Evolutionary conservation across 2,888 invertebrate species (phyloP), one percentile per base, ranked within the genome.

Genomic region (Tiliacea citrago): DNA sequence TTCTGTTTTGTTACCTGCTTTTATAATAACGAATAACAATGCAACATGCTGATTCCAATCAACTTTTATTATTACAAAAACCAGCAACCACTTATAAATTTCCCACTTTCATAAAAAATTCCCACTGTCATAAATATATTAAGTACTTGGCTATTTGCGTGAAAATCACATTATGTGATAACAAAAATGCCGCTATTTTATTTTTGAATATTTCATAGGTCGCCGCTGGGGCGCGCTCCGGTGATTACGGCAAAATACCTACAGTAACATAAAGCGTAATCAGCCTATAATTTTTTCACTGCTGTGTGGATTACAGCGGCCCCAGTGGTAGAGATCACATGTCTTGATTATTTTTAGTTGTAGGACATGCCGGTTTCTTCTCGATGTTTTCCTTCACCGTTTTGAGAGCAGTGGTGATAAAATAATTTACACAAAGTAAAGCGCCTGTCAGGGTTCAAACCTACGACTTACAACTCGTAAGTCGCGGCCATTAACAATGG

Each of bases 191-290:
- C 72, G 84, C 89, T 90, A 88, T 86, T 90, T 88, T 88, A 88
- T 92, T 92, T 92, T 92, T 93, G 89, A 92, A 93, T 93, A 91
- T 93, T 93, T 91, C 90, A 92, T 91, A 90, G 87, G 88, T 85
- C 82, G 88, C 86, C 83, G 88, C 85, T 87, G 90, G 68, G 65
- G 60, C 55, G 55, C 68, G 60, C 45, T 55, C 51, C 24, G 61
- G 69, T 77, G 61, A 74, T 79, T 73, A 81, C 71, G 53, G 13
- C 42, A 62, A 83, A 73, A 68, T 42, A 53, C 57, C 58, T 18
- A 51, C 35, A 67, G n/a, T 47, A 62, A 49, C 47, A 45, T 45
- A 45, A 45, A 45, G 12, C 12, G 0, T 12, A 45, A 42, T 9
- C 42, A 42, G 42, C 39, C 39, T 45, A 2, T 45, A 2, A 45